Percentiles rank a stretch among this genome's conserved stretches.
Conservation (phyloP, 1,140 invertebrate genomes). For the Prorops nasuta region DNA sequence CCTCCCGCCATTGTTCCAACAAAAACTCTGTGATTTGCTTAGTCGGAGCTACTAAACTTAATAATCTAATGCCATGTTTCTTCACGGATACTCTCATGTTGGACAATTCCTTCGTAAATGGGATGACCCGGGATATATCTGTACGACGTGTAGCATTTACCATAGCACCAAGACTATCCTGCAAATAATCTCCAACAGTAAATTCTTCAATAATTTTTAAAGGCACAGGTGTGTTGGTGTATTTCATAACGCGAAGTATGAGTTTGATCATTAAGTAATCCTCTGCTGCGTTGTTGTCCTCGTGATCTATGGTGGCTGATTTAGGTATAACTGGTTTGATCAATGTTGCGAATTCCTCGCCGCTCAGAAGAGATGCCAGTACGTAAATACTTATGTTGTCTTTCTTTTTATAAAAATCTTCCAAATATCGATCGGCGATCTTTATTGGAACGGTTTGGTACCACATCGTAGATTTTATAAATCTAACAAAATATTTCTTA, state of each 20-base stretch:
- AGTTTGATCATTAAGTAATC: not conserved
- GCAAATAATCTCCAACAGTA: constrained; percentile 30
- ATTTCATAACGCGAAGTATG: not conserved
- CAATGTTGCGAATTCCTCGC: constrained; percentile 15
- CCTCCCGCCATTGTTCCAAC: constrained; percentile 12
- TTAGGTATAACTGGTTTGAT: constrained; percentile 25
- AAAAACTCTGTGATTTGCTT: constrained; percentile 20
- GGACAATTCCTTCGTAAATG: constrained; percentile 19
- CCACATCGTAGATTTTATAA: constrained; percentile 32
- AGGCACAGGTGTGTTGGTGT: constrained; percentile 30
- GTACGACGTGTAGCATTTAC: constrained; percentile 11
- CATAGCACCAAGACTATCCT: constrained; percentile 2
- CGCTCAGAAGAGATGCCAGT: constrained; percentile 23
- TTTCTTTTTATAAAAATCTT: not conserved
- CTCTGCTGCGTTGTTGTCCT: not conserved
- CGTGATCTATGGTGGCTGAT: constrained; percentile 7
- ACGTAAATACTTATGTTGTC: not conserved
- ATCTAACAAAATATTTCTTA: no score
- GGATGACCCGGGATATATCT: constrained; percentile 5
- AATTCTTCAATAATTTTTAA: constrained; percentile 19
- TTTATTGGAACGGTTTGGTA: constrained; percentile 39
- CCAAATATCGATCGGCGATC: constrained; percentile 17
- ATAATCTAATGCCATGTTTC: constrained; percentile 38
- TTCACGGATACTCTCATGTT: constrained; percentile 24
- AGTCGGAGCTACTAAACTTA: constrained; percentile 16